Percentiles rank a stretch among this genome's conserved stretches.
Conservation (phyloP, 2,113 vertebrate genomes). For the Axis porcinus region DNA sequence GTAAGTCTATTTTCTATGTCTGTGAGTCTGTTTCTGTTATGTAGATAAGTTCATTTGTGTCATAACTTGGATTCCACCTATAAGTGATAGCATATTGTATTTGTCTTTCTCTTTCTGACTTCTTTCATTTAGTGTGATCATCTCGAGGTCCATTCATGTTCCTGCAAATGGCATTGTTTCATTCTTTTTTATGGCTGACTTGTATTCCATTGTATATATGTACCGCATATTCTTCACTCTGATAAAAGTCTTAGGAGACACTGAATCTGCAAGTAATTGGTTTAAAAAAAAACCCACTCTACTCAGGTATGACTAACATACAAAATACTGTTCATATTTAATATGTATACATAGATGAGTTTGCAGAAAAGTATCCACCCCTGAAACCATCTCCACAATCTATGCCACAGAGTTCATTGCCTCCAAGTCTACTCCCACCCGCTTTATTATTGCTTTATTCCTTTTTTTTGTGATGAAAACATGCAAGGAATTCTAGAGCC, state of each 20-base stretch:
- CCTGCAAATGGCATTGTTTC: not conserved
- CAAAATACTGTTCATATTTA: not conserved
- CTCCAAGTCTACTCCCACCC: not conserved
- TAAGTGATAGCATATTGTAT: not conserved
- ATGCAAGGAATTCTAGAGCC: not conserved
- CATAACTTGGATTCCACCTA: not conserved
- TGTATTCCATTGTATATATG: not conserved
- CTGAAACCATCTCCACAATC: not conserved
- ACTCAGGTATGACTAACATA: not conserved
- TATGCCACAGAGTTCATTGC: accelerated
- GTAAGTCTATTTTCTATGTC: not conserved
- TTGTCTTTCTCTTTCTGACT: not conserved
- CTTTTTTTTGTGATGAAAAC: not conserved
- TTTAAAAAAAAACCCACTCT: not conserved
- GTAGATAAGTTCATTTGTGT: not conserved
- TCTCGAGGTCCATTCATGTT: not conserved
- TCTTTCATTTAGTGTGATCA: not conserved
- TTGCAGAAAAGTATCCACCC: too few relatives aligned
- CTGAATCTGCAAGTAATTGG: not conserved
- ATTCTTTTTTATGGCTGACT: not conserved
- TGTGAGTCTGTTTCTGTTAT: not conserved
- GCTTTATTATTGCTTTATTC: not conserved
- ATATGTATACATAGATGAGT: accelerated
- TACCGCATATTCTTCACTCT: not conserved
- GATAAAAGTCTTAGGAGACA: not conserved